Evolutionary conservation across 53 echinoderm and acorn worm genomes (phyloP), one percentile per base, ranked within the genome.

Genomic region (Temnopleurus reevesii): DNA sequence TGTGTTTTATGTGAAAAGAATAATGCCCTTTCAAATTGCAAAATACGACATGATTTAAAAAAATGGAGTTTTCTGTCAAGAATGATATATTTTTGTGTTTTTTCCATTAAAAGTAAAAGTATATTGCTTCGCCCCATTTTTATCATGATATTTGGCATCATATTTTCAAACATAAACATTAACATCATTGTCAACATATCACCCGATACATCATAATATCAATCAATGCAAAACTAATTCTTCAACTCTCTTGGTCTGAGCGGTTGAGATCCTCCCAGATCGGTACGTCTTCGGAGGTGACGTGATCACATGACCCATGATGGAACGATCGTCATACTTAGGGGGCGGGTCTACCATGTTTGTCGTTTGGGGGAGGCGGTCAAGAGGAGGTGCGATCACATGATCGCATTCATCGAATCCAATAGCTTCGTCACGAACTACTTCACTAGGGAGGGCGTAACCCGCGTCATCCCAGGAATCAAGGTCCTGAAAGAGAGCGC

Each of bases 381-480:
- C 27, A 17, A 17, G 8, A 2, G 15, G 31, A 0, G 51, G 66
- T 25, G 47, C 46, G 25, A 3, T 12, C 29, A 65, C 35, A 3
- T 7, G 28, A 23, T 46, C 65, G 5, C 29, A 4, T 2, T 45
- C 61, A n/a, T 87, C 84, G 41, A 33, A 84, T 53, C 81, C 81
- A 43, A 38, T 12, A 9, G 8, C 17, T 19, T 23, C 29, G 51
- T 81, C 86, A 45, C 86, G 86, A 21, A 87, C 88, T 17, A 87
- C 88, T 8, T 64, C 71, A 46, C 88, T 87, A 12, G 88, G 88
- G n/a, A 87, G 88, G 31, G 65, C 49, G 29, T 66, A 87, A 24
- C 71, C 88, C 10, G 71, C 88, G n/a, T 87, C 88, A 31, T 87
- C 88, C 88, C 88, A 87, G 5, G 88, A 87, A 24, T 66, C 46